A percentile compares a stretch with the other conserved stretches of the same genome.
Evolutionary conservation across 2,888 invertebrate species (phyloP).

Genomic region (Melinopterus prodromus): DNA sequence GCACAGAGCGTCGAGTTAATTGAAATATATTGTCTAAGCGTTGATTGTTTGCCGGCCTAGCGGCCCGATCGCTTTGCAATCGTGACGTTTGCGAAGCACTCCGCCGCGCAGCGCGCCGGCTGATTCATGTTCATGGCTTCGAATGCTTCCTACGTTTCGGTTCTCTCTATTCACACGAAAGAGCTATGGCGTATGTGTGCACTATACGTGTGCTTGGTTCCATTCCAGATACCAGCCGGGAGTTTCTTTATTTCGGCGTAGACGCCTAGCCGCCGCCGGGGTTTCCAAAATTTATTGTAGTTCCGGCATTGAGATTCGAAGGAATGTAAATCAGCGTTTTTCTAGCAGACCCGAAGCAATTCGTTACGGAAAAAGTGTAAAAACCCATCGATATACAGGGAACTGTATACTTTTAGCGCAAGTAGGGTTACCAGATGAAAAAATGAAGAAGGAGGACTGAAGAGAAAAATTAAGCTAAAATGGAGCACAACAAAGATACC

Average conservation of each 20-base stretch:
- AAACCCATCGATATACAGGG: background rate
- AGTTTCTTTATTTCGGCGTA: conserved; percentile 29
- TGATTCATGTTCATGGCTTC: conserved; percentile 53
- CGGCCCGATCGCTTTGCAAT: conserved; percentile 48
- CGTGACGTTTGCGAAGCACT: conserved; percentile 48
- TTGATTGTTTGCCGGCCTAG: conserved; percentile 54
- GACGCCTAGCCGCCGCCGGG: conserved; percentile 12
- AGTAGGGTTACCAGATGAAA: too few relatives aligned
- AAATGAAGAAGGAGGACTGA: too few relatives aligned
- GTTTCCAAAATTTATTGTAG: conserved; percentile 31
- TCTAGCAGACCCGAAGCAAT: background rate
- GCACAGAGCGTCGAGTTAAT: conserved; percentile 55
- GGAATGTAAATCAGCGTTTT: conserved; percentile 27
- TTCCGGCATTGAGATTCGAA: conserved; percentile 32
- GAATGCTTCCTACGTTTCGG: conserved; percentile 30
- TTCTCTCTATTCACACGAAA: conserved; percentile 28
- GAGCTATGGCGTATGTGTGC: conserved; percentile 16
- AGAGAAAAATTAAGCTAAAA: too few relatives aligned
- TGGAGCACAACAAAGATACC: too few relatives aligned
- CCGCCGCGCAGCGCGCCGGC: conserved; percentile 40
- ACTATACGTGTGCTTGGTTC: conserved; percentile 27
- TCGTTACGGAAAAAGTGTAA: background rate
- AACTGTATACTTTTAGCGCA: too few relatives aligned
- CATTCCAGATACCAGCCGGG: conserved; percentile 28
- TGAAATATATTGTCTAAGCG: conserved; percentile 60